Percentiles rank a stretch among this genome's conserved stretches.
phyloP scores from a whole-genome alignment of 2,113 vertebrate genomes.

The Thunnus maccoyii region DNA sequence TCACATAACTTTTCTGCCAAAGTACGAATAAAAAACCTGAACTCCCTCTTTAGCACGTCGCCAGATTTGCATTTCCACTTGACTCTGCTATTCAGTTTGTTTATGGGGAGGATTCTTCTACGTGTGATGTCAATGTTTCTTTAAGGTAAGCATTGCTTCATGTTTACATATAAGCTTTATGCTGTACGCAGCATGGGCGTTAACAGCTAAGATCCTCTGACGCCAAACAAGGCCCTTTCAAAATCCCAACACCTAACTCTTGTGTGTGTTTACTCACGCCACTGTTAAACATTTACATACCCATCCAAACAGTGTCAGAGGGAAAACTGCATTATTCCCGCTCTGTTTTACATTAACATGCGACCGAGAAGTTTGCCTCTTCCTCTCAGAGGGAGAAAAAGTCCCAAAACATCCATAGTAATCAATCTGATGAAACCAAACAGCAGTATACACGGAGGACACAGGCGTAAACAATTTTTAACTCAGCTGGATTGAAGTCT shows the following conservation, averaged over 20 bases:
- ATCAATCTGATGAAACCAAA: slow-evolving; percentile 69
- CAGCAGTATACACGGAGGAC: slow-evolving; percentile 54
- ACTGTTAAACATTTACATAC: slow-evolving; percentile 76
- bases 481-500: slow-evolving; percentile 33
- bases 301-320: slow-evolving; percentile 67
- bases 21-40: not conserved
- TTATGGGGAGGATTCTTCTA: slow-evolving; percentile 33
- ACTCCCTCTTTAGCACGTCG: not conserved
- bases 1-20: not conserved
- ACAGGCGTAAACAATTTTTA: slow-evolving; percentile 61
- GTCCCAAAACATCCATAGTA: slow-evolving; percentile 60
- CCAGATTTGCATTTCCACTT: slow-evolving; percentile 17
- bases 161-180: slow-evolving; percentile 31
- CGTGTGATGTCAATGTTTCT: slow-evolving; percentile 51
- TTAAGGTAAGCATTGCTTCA: not conserved
- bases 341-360: slow-evolving; percentile 67
- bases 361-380: slow-evolving; percentile 37
- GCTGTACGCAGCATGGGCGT: not conserved
- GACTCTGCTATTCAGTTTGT: slow-evolving; percentile 22
- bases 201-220: slow-evolving; percentile 11
- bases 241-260: slow-evolving; percentile 71
- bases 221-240: slow-evolving; percentile 26
- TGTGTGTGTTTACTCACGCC: slow-evolving; percentile 68
- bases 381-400: slow-evolving; percentile 33
- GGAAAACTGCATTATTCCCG: slow-evolving; percentile 43